Conservation (phyloP, 2,888 invertebrate species). For the Priocnemis perturbator region DNA sequence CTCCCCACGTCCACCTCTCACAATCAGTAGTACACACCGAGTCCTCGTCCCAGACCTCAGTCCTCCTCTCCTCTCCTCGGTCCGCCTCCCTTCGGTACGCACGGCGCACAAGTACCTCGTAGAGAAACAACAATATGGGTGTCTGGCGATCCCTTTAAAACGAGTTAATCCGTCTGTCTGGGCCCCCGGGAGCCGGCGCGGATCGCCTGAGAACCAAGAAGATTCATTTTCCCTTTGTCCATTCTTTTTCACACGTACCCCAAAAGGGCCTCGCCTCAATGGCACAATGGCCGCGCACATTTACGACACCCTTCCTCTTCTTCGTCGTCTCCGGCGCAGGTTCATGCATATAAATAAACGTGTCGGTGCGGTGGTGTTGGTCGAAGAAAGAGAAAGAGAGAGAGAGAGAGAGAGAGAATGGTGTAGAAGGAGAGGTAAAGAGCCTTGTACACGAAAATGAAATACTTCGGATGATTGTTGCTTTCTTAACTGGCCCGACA, state of each 20-base stretch:
- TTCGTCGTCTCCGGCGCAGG: slow-evolving; percentile 35
- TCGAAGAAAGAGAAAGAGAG: slow-evolving; percentile 2
- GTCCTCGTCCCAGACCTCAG: no score
- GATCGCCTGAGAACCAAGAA: slow-evolving; percentile 68
- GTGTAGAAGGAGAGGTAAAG: slow-evolving; percentile 8
- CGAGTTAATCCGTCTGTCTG: slow-evolving; percentile 65
- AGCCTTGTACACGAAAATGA: slow-evolving; percentile 20
- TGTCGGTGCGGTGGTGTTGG: slow-evolving; percentile 5
- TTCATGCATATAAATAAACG: slow-evolving; percentile 44
- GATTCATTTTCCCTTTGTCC: slow-evolving; percentile 69
- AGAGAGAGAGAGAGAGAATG: neutral
- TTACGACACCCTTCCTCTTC: slow-evolving; percentile 44
- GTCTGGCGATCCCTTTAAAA: slow-evolving; percentile 65
- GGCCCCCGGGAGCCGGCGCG: slow-evolving; percentile 53
- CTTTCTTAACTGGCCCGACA: slow-evolving; percentile 9
- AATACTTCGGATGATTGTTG: slow-evolving; percentile 14
- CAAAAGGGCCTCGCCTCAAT: slow-evolving; percentile 54
- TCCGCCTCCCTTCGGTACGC: neutral
- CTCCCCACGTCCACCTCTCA: no score
- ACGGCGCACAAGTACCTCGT: slow-evolving; percentile 15
- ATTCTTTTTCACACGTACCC: slow-evolving; percentile 68
- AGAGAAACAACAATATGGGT: slow-evolving; percentile 44
- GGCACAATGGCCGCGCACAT: slow-evolving; percentile 57
- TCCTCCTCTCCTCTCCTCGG: no score
- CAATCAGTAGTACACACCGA: no score